Conservation (phyloP, 2,888 invertebrate genomes). For the Chirona hameri region DNA sequence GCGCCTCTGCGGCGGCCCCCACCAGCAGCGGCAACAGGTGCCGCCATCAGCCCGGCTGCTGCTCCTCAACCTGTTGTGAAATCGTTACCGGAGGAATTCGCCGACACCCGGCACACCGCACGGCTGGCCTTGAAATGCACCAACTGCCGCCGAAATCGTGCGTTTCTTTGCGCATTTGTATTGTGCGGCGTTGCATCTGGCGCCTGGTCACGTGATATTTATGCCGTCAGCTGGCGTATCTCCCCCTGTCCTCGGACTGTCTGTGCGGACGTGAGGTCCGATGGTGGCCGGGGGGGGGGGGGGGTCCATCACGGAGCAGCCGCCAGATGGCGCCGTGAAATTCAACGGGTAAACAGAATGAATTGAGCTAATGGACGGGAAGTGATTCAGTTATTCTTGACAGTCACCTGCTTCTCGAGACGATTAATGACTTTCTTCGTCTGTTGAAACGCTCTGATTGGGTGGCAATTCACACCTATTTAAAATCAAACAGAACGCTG, state of each 20-base stretch:
- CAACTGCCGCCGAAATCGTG: not conserved
- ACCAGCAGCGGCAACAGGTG: not conserved
- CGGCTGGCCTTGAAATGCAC: not conserved
- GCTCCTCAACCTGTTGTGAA: not conserved
- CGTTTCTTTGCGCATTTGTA: not conserved
- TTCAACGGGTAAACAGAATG: not conserved
- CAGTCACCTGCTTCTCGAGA: not conserved
- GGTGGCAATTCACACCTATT: too few species aligned
- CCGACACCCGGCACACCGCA: not conserved
- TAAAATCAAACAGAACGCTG: too few species aligned
- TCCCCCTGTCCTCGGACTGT: not conserved
- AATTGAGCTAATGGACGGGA: not conserved
- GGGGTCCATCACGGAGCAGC: not conserved
- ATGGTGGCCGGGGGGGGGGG: too few species aligned
- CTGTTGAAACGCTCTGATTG: too few species aligned
- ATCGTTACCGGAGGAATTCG: not conserved
- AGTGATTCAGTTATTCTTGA: not conserved
- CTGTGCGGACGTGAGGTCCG: not conserved
- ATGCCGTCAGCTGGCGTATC: not conserved
- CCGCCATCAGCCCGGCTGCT: not conserved
- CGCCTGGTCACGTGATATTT: not conserved
- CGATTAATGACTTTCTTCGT: not conserved
- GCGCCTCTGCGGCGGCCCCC: not conserved
- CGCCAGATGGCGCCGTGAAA: not conserved
- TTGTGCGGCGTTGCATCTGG: not conserved